Base-by-base conservation (phyloP, 2,888 invertebrate genomes). In the Hirudinaria manillensis region DNA sequence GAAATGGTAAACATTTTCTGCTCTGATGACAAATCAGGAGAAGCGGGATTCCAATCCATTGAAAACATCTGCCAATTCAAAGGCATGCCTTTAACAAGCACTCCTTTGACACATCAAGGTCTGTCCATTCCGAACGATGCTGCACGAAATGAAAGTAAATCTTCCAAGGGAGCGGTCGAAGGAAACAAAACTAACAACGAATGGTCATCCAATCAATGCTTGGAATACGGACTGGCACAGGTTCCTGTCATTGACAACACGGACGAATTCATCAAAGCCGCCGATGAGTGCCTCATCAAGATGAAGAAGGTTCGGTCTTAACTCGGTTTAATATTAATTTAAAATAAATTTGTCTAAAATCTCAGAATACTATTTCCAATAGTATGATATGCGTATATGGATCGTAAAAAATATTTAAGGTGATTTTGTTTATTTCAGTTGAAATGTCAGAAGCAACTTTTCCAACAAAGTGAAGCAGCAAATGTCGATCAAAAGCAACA, bases 1-100 rank as follows among this genome's bases (percentile, higher is more conserved):
- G 73, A 73, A 29, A 73, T 73, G 73, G 65, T 73, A 24, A 73
- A 73, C 56, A 65, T 73, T 21, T 36, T 73, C 21, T 73, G 73
- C n/a, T 56, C 55, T 3, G 65, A 65, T 34, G 73, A 38, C 24
- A 61, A 56, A 3, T 61, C 45, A 45, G 45, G 6, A 6, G 45
- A 45, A 45, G 45, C 45, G 10, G 45, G 45, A 45, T 45, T 45
- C 45, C 45, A 10, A 16, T 45, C 45, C 45, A 45, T 45, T 16
- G 45, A 45, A 45, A 34, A 6, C 27, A 4, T 34, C 29, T 34
- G 29, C 6, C 68, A 68, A 68, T n/a, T 29, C n/a, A 36, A 68
- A 19, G 29, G 61, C 10, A 29, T 29, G 61, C 61, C 24, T 61
- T 61, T 61, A 61, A 61, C 61, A 3, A 61, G 27, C 24, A 61